Base-by-base conservation (phyloP, 2,113 vertebrate species). In the Urocolius indicus region DNA sequence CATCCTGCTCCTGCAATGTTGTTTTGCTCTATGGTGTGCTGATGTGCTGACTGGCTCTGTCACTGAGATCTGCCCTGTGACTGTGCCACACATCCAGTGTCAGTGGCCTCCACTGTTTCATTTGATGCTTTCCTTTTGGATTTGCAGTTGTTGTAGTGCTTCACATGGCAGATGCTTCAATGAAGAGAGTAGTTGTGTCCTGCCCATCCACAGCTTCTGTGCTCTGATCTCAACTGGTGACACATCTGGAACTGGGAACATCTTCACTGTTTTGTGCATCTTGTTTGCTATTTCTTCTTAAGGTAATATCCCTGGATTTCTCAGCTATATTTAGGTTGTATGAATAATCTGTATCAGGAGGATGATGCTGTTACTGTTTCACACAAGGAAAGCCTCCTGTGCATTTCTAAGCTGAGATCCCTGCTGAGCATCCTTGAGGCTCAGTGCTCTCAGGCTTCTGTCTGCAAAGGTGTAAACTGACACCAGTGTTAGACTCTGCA, bases 81-180 rank as follows among this genome's bases (percentile, higher is more conserved):
- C 27, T 6, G 3, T 1, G 8, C 55, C 7, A 0, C 2, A 16
- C 0, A 2, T 23, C 38, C 29, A 2, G 13, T 9, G 32, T 14
- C 15, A 52, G 27, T 5, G 20, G 22, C 24, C 36, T 66, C 51
- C 36, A 0, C 46, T 11, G 8, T 11, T 55, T 14, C 34, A 5
- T 49, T 14, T 30, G 36, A n/a, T 22, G 3, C 27, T 72, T 58
- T 3, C 14, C 24, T 55, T 63, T 51, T 45, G 5, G 55, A 41
- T 54, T 55, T 24, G 23, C 29, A 6, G 1, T n/a, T 38, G 66
- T 43, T 38, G 20, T 32, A 3, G 5, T 5, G 45, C 43, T 72
- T n/a, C 66, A 10, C 7, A 27, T 13, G 59, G 45, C 74, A 59
- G n/a, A 65, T 4, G 5, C 10, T 38, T 14, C 54, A 23, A n/a